Percentiles rank a stretch among this genome's conserved stretches.
Evolutionary conservation across 2,888 invertebrate species (phyloP).

Genomic region (Seira ritae): DNA sequence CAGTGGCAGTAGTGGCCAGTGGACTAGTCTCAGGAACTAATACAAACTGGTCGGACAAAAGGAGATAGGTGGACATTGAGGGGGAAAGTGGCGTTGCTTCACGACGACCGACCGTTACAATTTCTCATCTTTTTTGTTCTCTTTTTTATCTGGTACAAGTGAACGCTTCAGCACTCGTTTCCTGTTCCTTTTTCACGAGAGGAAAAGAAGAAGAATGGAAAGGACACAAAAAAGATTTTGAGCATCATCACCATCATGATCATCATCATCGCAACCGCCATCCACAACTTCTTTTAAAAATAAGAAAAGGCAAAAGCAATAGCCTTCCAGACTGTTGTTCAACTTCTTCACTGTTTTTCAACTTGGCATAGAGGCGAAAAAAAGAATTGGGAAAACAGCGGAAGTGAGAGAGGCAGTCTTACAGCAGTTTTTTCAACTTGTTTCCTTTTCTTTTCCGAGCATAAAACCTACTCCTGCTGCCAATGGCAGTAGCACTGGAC

Average conservation of each 20-base stretch:
- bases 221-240: constrained; percentile 22
- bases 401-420: constrained; percentile 37
- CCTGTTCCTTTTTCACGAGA: not conserved
- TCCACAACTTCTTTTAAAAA: constrained; percentile 16
- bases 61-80: not conserved
- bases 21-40: not conserved
- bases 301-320: constrained; percentile 7
- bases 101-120: not conserved
- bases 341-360: constrained; percentile 18
- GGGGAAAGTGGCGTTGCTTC: not conserved
- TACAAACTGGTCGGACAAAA: too few species aligned
- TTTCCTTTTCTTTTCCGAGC: not conserved
- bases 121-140: not conserved
- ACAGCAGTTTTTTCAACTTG: not conserved
- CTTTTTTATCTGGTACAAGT: not conserved
- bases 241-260: constrained; percentile 24
- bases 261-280: constrained; percentile 6
- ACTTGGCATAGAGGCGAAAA: constrained; percentile 22
- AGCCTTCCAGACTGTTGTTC: constrained; percentile 9
- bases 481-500: not conserved
- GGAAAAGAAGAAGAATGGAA: constrained; percentile 3
- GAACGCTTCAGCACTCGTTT: constrained; percentile 7
- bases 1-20: not conserved
- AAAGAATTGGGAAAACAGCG: constrained; percentile 30
- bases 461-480: not conserved